phyloP scores from a whole-genome alignment of 2,888 invertebrate species.

The Hermaeophaga mercurialis region DNA sequence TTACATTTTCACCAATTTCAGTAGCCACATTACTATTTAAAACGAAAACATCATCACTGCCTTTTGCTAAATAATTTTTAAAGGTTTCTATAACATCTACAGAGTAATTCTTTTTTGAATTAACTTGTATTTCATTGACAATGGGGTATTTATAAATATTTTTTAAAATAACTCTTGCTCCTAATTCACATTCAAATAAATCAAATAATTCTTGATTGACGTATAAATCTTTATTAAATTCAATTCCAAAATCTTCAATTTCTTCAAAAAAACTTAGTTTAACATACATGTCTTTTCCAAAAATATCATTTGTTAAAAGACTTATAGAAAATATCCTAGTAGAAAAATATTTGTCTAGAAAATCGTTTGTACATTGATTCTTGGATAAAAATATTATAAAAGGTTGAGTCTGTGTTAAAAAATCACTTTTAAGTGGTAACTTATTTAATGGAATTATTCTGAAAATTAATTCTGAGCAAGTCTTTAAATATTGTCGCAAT shows the following conservation, averaged over 20 bases:
- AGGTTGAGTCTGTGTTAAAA: conserved; percentile 43
- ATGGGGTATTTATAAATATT: conserved; percentile 50
- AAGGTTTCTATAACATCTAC: conserved; percentile 57
- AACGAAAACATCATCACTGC: conserved; percentile 59
- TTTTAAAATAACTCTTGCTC: conserved; percentile 63
- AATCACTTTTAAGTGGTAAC: conserved; percentile 28
- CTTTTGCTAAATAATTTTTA: conserved; percentile 61
- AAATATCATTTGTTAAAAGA: conserved; percentile 37
- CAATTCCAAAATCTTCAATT: conserved; percentile 24
- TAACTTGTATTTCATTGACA: conserved; percentile 60
- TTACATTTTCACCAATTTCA: conserved; percentile 53
- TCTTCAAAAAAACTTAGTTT: conserved; percentile 52
- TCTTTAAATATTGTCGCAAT: conserved; percentile 30
- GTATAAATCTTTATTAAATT: conserved; percentile 51
- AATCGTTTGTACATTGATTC: conserved; percentile 41
- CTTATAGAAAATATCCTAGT: conserved; percentile 37
- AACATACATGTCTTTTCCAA: conserved; percentile 42
- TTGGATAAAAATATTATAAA: conserved; percentile 55
- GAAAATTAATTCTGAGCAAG: conserved; percentile 33
- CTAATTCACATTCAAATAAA: conserved; percentile 62
- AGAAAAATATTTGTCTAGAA: conserved; percentile 31
- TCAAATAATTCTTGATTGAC: conserved; percentile 62
- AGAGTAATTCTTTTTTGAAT: conserved; percentile 45
- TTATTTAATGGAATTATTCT: conserved; percentile 39
- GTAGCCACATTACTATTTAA: conserved; percentile 63